Conservation (phyloP, 2,888 invertebrate genomes). For the Entomobrya multifasciata region DNA sequence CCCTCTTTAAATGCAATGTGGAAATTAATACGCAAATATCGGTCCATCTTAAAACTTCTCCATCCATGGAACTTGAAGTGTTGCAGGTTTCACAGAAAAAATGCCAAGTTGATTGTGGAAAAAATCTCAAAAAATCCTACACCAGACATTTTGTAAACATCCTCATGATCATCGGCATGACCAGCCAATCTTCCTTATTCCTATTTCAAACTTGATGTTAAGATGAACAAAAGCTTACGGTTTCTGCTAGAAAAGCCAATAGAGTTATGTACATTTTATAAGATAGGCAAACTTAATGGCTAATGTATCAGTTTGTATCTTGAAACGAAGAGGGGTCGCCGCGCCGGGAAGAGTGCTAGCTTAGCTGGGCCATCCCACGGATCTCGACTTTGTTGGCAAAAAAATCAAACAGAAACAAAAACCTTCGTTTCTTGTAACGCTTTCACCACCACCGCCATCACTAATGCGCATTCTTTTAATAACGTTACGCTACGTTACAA, state of each 20-base stretch:
- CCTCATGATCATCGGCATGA: background rate
- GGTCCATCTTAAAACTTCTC: background rate
- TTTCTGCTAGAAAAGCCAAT: too few species aligned
- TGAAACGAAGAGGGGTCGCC: background rate
- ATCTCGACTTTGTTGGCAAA: slow-evolving; percentile 40
- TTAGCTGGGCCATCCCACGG: background rate
- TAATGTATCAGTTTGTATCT: background rate
- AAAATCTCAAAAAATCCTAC: slow-evolving; percentile 14
- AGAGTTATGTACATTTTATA: background rate
- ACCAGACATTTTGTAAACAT: slow-evolving; percentile 5
- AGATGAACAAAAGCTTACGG: background rate
- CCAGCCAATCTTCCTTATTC: background rate
- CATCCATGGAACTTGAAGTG: background rate
- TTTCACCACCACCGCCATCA: slow-evolving; percentile 6
- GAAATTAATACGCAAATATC: background rate
- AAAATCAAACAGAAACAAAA: slow-evolving; percentile 22
- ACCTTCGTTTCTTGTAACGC: background rate
- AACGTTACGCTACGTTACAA: background rate
- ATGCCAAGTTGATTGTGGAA: background rate
- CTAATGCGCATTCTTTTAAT: background rate
- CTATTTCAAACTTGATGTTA: background rate
- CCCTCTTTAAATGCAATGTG: background rate
- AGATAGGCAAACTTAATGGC: slow-evolving; percentile 16
- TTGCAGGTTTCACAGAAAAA: background rate
- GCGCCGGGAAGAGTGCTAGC: background rate